Conservation (phyloP, 2,888 invertebrate genomes). For the Steinernema scapterisci region DNA sequence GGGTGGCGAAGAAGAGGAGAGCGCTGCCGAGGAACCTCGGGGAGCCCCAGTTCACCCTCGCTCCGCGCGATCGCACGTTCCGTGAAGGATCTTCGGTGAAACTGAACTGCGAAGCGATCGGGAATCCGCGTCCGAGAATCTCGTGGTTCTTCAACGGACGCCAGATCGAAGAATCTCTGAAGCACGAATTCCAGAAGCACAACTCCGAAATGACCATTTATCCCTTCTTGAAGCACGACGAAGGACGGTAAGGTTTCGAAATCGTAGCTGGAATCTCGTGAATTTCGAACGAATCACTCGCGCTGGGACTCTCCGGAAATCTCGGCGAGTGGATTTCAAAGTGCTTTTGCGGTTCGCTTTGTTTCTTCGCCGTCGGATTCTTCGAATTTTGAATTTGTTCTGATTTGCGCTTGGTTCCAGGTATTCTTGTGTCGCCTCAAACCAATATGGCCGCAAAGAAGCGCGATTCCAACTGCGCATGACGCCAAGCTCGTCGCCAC, state of each 20-base stretch:
- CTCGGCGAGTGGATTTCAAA: too few relatives aligned
- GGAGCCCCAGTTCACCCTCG: slow-evolving; percentile 53
- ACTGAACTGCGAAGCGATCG: slow-evolving; percentile 58
- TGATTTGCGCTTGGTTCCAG: too few relatives aligned
- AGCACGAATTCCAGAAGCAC: slow-evolving; percentile 48
- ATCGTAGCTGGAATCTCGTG: too few relatives aligned
- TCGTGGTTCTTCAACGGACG: slow-evolving; percentile 54
- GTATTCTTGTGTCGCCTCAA: slow-evolving; percentile 68
- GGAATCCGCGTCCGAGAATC: slow-evolving; percentile 55
- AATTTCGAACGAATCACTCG: too few relatives aligned
- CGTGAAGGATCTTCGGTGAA: slow-evolving; percentile 57
- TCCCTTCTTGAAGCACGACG: slow-evolving; percentile 63
- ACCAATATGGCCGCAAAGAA: slow-evolving; percentile 58
- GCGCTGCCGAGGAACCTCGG: slow-evolving; percentile 21
- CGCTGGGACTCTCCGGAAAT: too few relatives aligned
- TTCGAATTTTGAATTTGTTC: too few relatives aligned
- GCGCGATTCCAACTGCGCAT: slow-evolving; percentile 42
- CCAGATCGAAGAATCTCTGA: slow-evolving; percentile 51
- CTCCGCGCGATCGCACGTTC: slow-evolving; percentile 49
- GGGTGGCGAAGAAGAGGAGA: background rate
- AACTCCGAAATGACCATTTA: slow-evolving; percentile 55
- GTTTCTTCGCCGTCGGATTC: too few relatives aligned
- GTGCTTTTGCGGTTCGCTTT: too few relatives aligned
- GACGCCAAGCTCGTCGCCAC: slow-evolving; percentile 50
- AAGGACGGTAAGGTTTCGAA: slow-evolving; percentile 48